Conservation (phyloP, 2,113 vertebrate genomes). For the Atlantisia rogersi region DNA sequence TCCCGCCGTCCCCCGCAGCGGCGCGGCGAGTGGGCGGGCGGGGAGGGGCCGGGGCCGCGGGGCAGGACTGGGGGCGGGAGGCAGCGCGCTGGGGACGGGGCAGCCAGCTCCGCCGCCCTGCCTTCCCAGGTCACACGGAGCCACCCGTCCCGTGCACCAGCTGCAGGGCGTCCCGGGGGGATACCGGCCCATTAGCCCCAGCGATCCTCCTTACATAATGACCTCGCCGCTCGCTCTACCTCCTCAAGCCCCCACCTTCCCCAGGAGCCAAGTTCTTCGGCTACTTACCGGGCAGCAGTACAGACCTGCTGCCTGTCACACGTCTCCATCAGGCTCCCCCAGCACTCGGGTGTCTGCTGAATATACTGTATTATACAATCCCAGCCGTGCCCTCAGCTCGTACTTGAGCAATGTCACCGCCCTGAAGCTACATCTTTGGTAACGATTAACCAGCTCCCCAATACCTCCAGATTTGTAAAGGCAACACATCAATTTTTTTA, state of each 20-base stretch:
- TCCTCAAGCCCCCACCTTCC: neutral
- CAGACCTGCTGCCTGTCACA: fast-evolving
- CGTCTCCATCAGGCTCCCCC: fast-evolving
- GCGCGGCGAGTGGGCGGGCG: neutral
- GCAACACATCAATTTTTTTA: neutral
- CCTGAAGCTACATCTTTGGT: neutral
- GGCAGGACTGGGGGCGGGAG: neutral
- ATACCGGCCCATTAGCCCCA: fast-evolving
- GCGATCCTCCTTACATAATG: fast-evolving
- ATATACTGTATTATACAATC: neutral
- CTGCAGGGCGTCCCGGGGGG: fast-evolving
- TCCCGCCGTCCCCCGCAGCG: neutral
- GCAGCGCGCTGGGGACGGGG: neutral
- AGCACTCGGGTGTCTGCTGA: neutral
- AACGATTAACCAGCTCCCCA: neutral
- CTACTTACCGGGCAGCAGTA: fast-evolving
- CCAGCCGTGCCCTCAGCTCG: neutral
- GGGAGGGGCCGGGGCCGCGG: neutral
- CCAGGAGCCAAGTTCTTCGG: fast-evolving
- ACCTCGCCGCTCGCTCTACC: fast-evolving
- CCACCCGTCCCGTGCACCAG: fast-evolving
- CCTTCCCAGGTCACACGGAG: fast-evolving
- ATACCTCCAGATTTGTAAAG: neutral
- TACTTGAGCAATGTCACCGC: neutral
- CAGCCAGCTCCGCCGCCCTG: neutral